Evolutionary conservation across 2,888 invertebrate genomes (phyloP).

Genomic region (Pardosa pseudoannulata): DNA sequence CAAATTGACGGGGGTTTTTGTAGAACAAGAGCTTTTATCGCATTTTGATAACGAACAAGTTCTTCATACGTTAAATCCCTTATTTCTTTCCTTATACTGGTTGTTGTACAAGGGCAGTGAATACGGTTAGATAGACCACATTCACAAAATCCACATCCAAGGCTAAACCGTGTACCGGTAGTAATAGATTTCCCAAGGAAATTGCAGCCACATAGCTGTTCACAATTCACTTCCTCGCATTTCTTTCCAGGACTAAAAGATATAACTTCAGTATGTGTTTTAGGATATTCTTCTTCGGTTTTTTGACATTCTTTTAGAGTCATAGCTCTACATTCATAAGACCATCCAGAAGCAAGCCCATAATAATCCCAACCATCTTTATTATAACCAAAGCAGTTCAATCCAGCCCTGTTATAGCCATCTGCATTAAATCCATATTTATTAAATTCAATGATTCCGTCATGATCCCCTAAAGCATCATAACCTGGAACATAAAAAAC

Average conservation of each 20-base stretch:
- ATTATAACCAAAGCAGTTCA: slow-evolving; percentile 76
- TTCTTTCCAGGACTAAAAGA: slow-evolving; percentile 76
- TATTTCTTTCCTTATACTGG: slow-evolving; percentile 76
- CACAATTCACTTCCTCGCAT: slow-evolving; percentile 76
- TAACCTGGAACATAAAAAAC: slow-evolving; percentile 70
- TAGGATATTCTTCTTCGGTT: slow-evolving; percentile 72
- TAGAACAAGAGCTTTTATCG: slow-evolving; percentile 75
- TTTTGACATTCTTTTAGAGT: slow-evolving; percentile 76
- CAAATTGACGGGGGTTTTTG: slow-evolving; percentile 75
- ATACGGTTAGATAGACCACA: slow-evolving; percentile 55
- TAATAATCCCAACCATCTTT: slow-evolving; percentile 76
- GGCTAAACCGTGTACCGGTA: slow-evolving; percentile 28
- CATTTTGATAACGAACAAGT: slow-evolving; percentile 75
- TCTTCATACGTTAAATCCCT: slow-evolving; percentile 76
- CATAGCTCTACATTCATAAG: slow-evolving; percentile 75
- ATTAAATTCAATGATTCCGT: slow-evolving; percentile 76
- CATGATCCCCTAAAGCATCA: slow-evolving; percentile 76
- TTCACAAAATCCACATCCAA: slow-evolving; percentile 65
- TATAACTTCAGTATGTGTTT: slow-evolving; percentile 74
- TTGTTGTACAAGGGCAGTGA: slow-evolving; percentile 74
- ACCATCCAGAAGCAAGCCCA: slow-evolving; percentile 75
- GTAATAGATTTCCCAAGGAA: slow-evolving; percentile 75
- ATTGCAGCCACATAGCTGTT: slow-evolving; percentile 76
- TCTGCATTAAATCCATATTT: slow-evolving; percentile 76
- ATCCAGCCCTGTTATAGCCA: slow-evolving; percentile 76